phyloP scores from a whole-genome alignment of 2,797 vertebrate species.

The Ctenochaetus hawaiiensis region DNA sequence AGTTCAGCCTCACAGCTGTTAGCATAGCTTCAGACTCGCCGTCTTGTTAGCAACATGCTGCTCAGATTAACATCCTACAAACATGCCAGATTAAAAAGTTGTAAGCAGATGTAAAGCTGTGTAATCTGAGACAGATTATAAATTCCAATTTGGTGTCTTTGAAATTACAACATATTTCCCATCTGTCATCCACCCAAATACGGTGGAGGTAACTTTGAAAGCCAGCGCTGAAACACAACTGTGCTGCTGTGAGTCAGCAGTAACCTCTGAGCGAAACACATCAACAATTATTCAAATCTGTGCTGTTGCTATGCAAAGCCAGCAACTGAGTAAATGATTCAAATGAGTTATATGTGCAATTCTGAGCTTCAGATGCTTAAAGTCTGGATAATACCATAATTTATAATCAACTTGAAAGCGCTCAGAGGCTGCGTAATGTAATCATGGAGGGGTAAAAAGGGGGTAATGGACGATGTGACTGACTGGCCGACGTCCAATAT shows the following conservation, averaged over 20 bases:
- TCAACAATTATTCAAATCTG: constrained; percentile 30
- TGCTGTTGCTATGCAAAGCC: constrained; percentile 31
- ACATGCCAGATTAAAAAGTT: constrained; percentile 42
- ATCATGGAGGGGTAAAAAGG: constrained; percentile 7
- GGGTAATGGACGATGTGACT: constrained; percentile 19
- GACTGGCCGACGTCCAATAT: neutral
- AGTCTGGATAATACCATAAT: constrained; percentile 23
- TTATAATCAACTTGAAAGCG: constrained; percentile 39
- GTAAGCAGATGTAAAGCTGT: constrained; percentile 6
- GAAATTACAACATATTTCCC: neutral
- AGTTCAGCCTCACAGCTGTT: neutral
- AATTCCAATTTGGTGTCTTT: constrained; percentile 22
- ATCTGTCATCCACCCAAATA: neutral
- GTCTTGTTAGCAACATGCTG: neutral
- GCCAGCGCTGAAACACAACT: neutral
- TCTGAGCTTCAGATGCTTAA: constrained; percentile 31
- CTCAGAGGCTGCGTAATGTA: constrained; percentile 11
- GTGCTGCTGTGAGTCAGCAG: constrained; percentile 6
- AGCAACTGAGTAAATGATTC: constrained; percentile 37
- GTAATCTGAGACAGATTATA: constrained; percentile 52
- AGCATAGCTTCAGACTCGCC: neutral
- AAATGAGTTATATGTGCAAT: constrained; percentile 53
- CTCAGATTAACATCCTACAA: constrained; percentile 11
- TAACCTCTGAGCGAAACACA: constrained; percentile 6
- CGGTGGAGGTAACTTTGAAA: neutral